Evolutionary conservation across 92 coral and sea anemone species (phyloP).

Genomic region (Porites cylindrica): DNA sequence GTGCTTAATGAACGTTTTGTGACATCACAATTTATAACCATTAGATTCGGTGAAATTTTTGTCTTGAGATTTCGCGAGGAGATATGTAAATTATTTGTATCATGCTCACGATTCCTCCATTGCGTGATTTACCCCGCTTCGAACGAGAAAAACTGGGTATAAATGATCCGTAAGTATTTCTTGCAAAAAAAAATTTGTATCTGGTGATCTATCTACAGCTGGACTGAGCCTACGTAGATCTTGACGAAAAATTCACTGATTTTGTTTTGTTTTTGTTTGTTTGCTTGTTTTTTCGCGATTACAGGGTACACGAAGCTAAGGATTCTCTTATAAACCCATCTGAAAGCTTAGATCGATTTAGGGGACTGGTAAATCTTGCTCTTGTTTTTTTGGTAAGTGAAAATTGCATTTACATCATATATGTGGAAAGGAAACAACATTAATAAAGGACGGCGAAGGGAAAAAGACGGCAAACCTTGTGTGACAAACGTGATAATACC

Average conservation of each 20-base stretch:
- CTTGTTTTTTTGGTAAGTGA: slow-evolving; percentile 11
- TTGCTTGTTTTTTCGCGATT: background rate
- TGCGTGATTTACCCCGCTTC: background rate
- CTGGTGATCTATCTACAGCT: too few relatives aligned
- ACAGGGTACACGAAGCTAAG: slow-evolving; percentile 5
- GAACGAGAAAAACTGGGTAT: background rate
- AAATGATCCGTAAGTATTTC: background rate
- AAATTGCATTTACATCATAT: background rate
- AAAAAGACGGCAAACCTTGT: too few relatives aligned
- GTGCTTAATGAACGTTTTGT: background rate
- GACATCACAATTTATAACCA: background rate
- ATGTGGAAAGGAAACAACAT: background rate
- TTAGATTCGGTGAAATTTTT: background rate
- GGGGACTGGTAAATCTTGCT: slow-evolving; percentile 20
- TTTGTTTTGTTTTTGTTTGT: too few relatives aligned
- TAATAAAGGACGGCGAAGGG: too few relatives aligned
- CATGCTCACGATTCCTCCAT: slow-evolving; percentile 16
- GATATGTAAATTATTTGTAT: background rate
- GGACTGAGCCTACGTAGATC: too few relatives aligned
- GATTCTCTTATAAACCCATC: slow-evolving; percentile 8
- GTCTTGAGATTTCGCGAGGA: background rate
- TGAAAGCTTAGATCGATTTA: slow-evolving; percentile 13
- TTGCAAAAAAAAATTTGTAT: too few relatives aligned
- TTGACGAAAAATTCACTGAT: too few relatives aligned
- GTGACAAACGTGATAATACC: too few relatives aligned